Evolutionary conservation across 2,888 invertebrate species (phyloP).

Genomic region (Cosmia pyralina): DNA sequence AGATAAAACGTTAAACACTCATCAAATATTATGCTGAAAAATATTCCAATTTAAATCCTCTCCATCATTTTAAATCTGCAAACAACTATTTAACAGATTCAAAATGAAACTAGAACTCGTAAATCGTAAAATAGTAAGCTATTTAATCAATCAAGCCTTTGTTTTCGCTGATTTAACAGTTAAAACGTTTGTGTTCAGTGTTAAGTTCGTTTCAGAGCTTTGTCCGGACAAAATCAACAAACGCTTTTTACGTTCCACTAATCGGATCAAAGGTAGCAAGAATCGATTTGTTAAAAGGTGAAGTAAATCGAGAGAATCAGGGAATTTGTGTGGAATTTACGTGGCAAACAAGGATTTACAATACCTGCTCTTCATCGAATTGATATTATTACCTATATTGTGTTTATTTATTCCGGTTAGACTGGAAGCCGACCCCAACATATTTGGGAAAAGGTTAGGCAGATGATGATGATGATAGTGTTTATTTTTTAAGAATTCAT

Average conservation of each 20-base stretch:
- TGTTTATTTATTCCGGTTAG: too few species aligned
- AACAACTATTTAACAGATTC: constrained; percentile 11
- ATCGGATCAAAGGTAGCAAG: constrained; percentile 56
- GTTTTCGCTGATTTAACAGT: constrained; percentile 59
- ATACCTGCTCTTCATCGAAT: neutral
- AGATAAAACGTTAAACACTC: too few species aligned
- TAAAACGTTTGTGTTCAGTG: constrained; percentile 59
- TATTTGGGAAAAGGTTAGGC: too few species aligned
- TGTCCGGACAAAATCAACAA: constrained; percentile 60
- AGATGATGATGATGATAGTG: too few species aligned
- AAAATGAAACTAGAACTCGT: constrained; percentile 32
- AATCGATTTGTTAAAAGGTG: constrained; percentile 25
- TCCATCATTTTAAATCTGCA: constrained; percentile 3
- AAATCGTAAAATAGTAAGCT: constrained; percentile 34
- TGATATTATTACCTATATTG: too few species aligned
- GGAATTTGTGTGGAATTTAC: neutral
- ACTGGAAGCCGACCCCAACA: too few species aligned
- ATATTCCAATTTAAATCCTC: neutral
- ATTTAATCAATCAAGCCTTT: constrained; percentile 61
- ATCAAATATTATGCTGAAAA: too few species aligned
- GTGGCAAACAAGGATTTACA: neutral
- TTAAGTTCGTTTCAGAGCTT: constrained; percentile 60
- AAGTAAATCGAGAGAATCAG: constrained; percentile 22
- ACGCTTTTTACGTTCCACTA: constrained; percentile 60
- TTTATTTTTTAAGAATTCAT: too few species aligned